Percentiles rank a stretch among this genome's conserved stretches.
Conservation (phyloP, 1,140 invertebrate genomes). For the Zaprionus camerounensis region DNA sequence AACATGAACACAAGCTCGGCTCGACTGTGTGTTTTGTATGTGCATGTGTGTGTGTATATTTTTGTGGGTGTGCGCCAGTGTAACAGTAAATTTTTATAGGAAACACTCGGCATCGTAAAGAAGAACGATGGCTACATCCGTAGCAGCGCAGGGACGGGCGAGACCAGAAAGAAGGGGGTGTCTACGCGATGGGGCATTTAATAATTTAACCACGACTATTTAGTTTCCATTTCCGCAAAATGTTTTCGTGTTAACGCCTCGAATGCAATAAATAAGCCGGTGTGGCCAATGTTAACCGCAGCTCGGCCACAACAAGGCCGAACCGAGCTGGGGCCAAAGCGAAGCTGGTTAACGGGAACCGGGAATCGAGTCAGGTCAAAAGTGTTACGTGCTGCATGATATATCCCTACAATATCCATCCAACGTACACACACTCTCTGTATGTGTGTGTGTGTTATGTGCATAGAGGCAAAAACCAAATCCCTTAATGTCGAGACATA, state of each 20-base stretch:
- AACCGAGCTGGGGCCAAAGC: background rate
- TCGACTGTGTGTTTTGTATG: background rate
- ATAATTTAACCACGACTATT: conserved; percentile 75
- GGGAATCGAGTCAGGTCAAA: conserved; percentile 30
- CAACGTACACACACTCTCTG: background rate
- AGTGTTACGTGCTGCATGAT: conserved; percentile 47
- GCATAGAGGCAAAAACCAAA: conserved; percentile 54
- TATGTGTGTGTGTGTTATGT: background rate
- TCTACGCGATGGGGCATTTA: conserved; percentile 52
- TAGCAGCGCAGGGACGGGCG: background rate
- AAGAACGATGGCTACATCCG: conserved; percentile 53
- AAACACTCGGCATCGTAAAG: conserved; percentile 64
- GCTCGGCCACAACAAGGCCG: conserved; percentile 36
- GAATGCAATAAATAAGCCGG: conserved; percentile 68
- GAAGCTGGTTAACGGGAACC: conserved; percentile 25
- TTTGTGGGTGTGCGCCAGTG: conserved; percentile 2
- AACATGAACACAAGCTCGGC: conserved; percentile 33
- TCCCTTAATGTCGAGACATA: conserved; percentile 73
- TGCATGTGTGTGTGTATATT: background rate
- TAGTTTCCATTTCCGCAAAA: conserved; percentile 72
- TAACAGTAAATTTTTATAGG: conserved; percentile 68
- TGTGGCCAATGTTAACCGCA: conserved; percentile 57
- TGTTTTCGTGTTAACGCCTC: conserved; percentile 71
- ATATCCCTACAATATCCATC: conserved; percentile 29
- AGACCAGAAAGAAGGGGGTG: background rate